Percentiles rank a stretch among this genome's conserved stretches.
These are phyloP conservation scores for Tenrec ecaudatus DNA, from an alignment of 2,113 vertebrate genomes.

Conservation along the genomic window DNA sequence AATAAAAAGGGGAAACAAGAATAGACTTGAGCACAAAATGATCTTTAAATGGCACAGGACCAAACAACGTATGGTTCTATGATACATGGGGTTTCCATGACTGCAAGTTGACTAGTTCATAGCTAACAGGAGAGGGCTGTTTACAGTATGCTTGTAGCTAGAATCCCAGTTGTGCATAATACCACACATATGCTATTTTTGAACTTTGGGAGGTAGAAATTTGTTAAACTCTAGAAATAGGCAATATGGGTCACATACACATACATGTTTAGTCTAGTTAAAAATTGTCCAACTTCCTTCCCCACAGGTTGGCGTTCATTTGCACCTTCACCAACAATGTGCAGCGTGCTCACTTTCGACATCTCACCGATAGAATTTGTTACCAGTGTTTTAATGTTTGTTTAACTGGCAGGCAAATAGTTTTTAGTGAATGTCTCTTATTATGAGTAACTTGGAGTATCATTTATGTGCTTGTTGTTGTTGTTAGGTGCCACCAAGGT, in stretches of 20 bases:
- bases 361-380: not conserved
- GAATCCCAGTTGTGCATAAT: not conserved
- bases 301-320: not conserved
- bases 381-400: not conserved
- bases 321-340: not conserved
- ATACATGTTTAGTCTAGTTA: not conserved
- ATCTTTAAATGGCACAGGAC: not conserved
- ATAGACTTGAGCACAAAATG: not conserved
- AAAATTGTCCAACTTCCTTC: not conserved
- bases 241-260: not conserved
- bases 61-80: not conserved
- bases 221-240: not conserved
- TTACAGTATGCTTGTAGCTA: not conserved
- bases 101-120: not conserved
- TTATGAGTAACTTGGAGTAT: not conserved
- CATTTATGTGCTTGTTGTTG: not conserved
- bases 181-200: not conserved
- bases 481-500: too few species aligned
- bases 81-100: not conserved
- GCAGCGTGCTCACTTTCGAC: not conserved
- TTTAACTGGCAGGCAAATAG: not conserved
- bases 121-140: not conserved
- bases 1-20: not conserved
- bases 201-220: not conserved
- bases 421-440: not conserved